Base-by-base conservation (phyloP, 2,888 invertebrate species). In the Argynnis bischoffii region DNA sequence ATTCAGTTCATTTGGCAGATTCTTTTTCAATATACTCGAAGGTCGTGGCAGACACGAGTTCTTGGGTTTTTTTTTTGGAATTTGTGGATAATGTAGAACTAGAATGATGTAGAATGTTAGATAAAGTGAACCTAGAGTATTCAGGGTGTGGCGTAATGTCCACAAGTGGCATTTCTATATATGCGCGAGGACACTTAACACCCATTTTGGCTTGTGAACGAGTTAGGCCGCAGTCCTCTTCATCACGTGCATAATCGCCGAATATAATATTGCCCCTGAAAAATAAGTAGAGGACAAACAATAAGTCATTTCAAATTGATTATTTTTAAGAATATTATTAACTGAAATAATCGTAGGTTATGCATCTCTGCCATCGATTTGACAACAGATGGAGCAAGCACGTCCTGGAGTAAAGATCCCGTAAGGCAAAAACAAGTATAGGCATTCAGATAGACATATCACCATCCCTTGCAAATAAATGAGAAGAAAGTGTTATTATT, bases 241-340 rank as follows among this genome's bases (percentile, higher is more conserved):
- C 91, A 16, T 90, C 89, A 1, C 87, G 84, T 59, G 88, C 89
- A 69, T 91, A 91, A 63, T 90, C 89, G 2, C 90, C 90, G 69
- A 91, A 90, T 59, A 90, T 79, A 50, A 89, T 77, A 71, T 86
- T 84, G 5, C 88, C 89, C 2, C 91, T 91, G 72, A 1, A 74
- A 69, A 59, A 51, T 50, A 50, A n/a, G 50, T 6, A 14, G 50
- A 50, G 26, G 6, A 35, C 2, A 50, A 16, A 50, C 16, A 50
- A n/a, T 50, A 14, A 50, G 15, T 50, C 2, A 14, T 15, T 50
- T 50, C n/a, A 51, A 2, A 16, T 0, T 51, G 50, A 51, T 16
- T 16, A 48, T 15, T 47, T 47, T 46, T 16, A 15, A 14, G 15
- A 15, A 15, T 13, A 55, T 35, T 6, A 6, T 2, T 35, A 35